phyloP scores from a whole-genome alignment of 2,113 vertebrate species.

The Amia ocellicauda region DNA sequence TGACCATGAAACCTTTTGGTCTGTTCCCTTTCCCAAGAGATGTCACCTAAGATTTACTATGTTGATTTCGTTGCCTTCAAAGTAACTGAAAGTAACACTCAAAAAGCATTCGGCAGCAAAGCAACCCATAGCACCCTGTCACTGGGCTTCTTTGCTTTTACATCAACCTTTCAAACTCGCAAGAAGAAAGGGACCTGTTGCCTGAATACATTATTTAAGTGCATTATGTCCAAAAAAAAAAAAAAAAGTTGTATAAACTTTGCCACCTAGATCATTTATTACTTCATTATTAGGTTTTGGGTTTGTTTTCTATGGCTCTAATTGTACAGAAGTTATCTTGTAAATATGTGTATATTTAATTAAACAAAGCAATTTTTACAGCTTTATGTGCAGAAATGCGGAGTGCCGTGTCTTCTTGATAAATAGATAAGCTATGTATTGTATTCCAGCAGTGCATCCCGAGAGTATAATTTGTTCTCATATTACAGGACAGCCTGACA shows the following conservation, averaged over 20 bases:
- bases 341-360: conserved; percentile 92
- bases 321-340: conserved; percentile 81
- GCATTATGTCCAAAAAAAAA: conserved; percentile 17
- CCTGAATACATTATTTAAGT: conserved; percentile 27
- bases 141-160: background rate
- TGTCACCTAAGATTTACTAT: too few relatives aligned
- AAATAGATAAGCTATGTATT: too few relatives aligned
- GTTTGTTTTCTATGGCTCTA: conserved; percentile 81
- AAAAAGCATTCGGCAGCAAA: too few relatives aligned
- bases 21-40: too few relatives aligned
- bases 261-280: conserved; percentile 42
- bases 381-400: conserved; percentile 64
- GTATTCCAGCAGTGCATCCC: too few relatives aligned
- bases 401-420: conserved; percentile 54
- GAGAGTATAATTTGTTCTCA: too few relatives aligned
- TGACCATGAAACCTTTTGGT: too few relatives aligned
- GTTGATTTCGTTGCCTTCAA: too few relatives aligned
- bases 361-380: conserved; percentile 76
- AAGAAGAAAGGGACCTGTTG: conserved; percentile 9
- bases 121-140: too few relatives aligned
- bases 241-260: conserved; percentile 42
- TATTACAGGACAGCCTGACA: too few relatives aligned
- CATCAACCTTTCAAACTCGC: background rate
- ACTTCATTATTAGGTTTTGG: conserved; percentile 72
- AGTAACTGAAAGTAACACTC: too few relatives aligned